Conservation (phyloP, 2,113 vertebrate genomes). For the Willisornis vidua region DNA sequence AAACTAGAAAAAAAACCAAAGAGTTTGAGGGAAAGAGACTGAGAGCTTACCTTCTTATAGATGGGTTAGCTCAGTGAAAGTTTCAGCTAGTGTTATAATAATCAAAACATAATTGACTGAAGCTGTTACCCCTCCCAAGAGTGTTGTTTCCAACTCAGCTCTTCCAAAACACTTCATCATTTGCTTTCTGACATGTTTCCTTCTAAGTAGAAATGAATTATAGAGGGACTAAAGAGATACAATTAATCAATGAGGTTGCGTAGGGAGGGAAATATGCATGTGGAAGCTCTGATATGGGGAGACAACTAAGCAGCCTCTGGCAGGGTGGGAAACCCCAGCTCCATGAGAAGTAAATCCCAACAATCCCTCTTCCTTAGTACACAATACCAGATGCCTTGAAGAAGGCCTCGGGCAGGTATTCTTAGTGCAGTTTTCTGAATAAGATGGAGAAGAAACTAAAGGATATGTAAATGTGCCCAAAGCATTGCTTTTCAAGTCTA, state of each 20-base stretch:
- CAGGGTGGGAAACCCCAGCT: neutral
- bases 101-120: neutral
- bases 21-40: neutral
- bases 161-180: neutral
- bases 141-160: neutral
- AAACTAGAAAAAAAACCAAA: neutral
- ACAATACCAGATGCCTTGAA: neutral
- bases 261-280: neutral
- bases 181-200: neutral
- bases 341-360: neutral
- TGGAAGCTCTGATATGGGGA: neutral
- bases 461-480: neutral
- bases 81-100: neutral
- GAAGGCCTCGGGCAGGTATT: neutral
- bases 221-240: neutral
- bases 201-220: neutral
- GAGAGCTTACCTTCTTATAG: neutral
- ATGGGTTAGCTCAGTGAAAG: neutral
- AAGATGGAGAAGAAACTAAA: neutral
- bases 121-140: neutral
- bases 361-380: neutral
- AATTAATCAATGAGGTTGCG: neutral
- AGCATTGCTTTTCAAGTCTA: neutral
- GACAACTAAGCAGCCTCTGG: neutral
- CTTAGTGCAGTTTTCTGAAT: neutral